Percentiles rank a stretch among this genome's conserved stretches.
Evolutionary conservation across 1,140 invertebrate species (phyloP).

Genomic region (Plectrocnemia conspersa): DNA sequence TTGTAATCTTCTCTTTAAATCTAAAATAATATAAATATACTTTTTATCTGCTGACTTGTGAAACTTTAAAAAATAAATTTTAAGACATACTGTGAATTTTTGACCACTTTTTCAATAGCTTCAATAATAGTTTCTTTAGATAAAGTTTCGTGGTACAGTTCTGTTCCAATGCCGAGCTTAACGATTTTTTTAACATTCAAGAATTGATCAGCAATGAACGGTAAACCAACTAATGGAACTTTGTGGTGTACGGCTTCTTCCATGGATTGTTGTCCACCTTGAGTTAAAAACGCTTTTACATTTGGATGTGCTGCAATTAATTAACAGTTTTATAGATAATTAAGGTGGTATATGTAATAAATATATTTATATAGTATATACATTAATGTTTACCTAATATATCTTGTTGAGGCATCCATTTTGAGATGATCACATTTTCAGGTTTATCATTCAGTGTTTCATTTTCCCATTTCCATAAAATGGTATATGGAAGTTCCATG

Average conservation of each 20-base stretch:
- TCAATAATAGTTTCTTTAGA: slow-evolving; percentile 30
- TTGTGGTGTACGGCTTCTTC: slow-evolving; percentile 55
- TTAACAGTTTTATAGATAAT: background rate
- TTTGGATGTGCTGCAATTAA: slow-evolving; percentile 52
- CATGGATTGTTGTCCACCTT: slow-evolving; percentile 57
- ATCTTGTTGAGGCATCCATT: slow-evolving; percentile 44
- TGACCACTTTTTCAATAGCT: slow-evolving; percentile 24
- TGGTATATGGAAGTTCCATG: slow-evolving; percentile 47
- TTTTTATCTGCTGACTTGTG: too few species aligned
- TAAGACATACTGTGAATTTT: slow-evolving; percentile 13
- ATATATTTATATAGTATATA: background rate
- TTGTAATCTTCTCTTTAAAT: slow-evolving; percentile 39
- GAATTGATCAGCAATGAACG: slow-evolving; percentile 42
- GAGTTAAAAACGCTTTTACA: slow-evolving; percentile 55
- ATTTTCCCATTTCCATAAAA: slow-evolving; percentile 61
- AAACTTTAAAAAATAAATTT: background rate
- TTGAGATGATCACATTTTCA: slow-evolving; percentile 47
- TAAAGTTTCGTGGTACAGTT: slow-evolving; percentile 28
- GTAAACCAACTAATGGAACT: slow-evolving; percentile 54
- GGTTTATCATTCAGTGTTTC: slow-evolving; percentile 42
- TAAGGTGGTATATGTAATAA: background rate
- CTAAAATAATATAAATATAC: slow-evolving; percentile 26
- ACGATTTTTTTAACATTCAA: slow-evolving; percentile 39
- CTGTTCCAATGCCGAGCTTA: slow-evolving; percentile 26
- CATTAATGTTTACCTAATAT: slow-evolving; percentile 29